These are phyloP conservation scores for Tor tambroides DNA, from an alignment of 2,113 vertebrate species.

Conservation along the genomic window DNA sequence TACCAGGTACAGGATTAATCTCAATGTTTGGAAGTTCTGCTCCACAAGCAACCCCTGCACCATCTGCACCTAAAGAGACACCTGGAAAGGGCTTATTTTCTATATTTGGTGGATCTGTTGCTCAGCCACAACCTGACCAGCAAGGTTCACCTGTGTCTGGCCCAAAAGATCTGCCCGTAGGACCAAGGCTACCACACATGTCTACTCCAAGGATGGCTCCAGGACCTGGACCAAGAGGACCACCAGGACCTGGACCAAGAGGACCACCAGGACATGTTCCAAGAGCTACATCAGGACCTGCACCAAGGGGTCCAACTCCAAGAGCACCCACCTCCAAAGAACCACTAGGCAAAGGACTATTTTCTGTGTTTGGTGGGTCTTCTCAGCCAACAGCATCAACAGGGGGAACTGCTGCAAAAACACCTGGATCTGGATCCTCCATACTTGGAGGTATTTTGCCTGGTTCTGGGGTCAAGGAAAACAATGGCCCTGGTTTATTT, in stretches of 20 bases:
- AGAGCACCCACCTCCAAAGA: constrained; percentile 61
- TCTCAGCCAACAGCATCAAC: constrained; percentile 48
- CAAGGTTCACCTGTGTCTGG: not conserved
- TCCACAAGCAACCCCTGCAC: constrained; percentile 54
- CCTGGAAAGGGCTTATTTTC: constrained; percentile 72
- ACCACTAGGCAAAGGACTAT: constrained; percentile 70
- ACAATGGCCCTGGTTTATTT: constrained; percentile 72
- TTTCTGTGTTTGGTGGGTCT: constrained; percentile 75
- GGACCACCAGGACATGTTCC: constrained; percentile 42
- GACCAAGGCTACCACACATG: constrained; percentile 39
- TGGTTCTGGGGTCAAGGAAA: constrained; percentile 61
- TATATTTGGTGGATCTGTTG: constrained; percentile 69
- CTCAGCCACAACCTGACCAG: constrained; percentile 56
- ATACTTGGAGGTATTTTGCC: constrained; percentile 43
- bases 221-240: constrained; percentile 36
- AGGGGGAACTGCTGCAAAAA: constrained; percentile 59
- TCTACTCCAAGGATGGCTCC: constrained; percentile 11
- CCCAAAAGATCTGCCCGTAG: not conserved
- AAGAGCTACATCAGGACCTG: not conserved
- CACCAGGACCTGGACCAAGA: constrained; percentile 51
- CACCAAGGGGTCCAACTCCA: constrained; percentile 31
- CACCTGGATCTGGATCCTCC: constrained; percentile 45
- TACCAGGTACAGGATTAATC: constrained; percentile 70
- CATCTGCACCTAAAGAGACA: constrained; percentile 62
- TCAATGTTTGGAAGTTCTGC: constrained; percentile 75